Evolutionary conservation across 2,888 invertebrate species (phyloP).

Genomic region (Pyrrhia umbra): DNA sequence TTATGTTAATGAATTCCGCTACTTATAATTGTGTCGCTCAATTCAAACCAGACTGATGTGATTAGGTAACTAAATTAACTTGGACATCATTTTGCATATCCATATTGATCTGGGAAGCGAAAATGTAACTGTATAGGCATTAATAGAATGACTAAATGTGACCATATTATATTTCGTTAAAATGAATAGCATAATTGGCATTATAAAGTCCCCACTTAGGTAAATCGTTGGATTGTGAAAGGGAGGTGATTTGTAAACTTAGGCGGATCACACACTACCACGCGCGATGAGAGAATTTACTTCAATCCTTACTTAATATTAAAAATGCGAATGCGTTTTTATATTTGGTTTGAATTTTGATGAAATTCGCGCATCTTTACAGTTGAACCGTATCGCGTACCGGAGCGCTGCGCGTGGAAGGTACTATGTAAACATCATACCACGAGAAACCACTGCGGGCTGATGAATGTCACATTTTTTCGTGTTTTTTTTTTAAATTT

Average conservation of each 20-base stretch:
- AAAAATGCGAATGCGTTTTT: too few relatives aligned
- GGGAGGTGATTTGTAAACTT: background rate
- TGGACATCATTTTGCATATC: conserved; percentile 35
- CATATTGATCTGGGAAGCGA: conserved; percentile 37
- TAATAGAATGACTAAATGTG: background rate
- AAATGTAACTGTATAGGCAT: background rate
- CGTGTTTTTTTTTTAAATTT: too few relatives aligned
- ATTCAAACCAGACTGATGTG: conserved; percentile 34
- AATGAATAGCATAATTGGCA: background rate
- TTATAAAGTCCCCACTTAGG: background rate
- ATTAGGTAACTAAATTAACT: conserved; percentile 37
- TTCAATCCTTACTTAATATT: too few relatives aligned
- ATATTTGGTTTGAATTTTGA: too few relatives aligned
- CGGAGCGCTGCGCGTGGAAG: too few relatives aligned
- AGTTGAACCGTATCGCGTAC: too few relatives aligned
- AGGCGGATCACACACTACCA: background rate
- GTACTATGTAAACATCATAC: too few relatives aligned
- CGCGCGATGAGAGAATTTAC: too few relatives aligned
- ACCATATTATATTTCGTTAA: background rate
- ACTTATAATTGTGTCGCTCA: conserved; percentile 56
- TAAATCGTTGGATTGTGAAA: background rate
- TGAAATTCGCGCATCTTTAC: too few relatives aligned
- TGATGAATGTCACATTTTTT: too few relatives aligned
- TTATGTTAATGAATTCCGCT: conserved; percentile 56
- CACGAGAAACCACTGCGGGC: too few relatives aligned